These are phyloP conservation scores for Pristis pectinata DNA, from an alignment of 2,797 vertebrate genomes.

Conservation along the genomic window DNA sequence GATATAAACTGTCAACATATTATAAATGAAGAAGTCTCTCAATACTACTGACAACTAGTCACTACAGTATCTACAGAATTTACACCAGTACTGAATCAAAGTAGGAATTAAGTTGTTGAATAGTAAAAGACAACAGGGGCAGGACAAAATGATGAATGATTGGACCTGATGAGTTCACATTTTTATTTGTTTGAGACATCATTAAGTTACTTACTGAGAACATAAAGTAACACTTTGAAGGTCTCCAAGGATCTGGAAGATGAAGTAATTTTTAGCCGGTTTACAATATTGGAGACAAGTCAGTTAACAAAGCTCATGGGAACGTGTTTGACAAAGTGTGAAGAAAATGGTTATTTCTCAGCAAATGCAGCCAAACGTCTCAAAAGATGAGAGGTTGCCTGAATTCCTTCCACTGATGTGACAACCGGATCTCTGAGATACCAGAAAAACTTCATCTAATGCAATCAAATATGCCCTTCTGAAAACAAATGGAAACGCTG, in stretches of 20 bases:
- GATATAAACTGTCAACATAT: background rate
- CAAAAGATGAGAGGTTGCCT: background rate
- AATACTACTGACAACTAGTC: constrained; percentile 14
- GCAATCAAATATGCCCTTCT: constrained; percentile 34
- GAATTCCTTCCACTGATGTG: constrained; percentile 33
- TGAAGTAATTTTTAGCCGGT: constrained; percentile 29
- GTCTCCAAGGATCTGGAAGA: constrained; percentile 34
- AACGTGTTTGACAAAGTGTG: constrained; percentile 23
- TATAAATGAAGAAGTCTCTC: background rate
- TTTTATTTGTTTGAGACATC: constrained; percentile 37
- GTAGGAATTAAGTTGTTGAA: constrained; percentile 21
- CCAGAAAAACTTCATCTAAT: constrained; percentile 25
- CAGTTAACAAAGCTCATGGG: constrained; percentile 37
- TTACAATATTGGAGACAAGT: constrained; percentile 19
- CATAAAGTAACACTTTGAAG: background rate
- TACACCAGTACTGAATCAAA: background rate
- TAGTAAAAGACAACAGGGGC: background rate
- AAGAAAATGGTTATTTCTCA: constrained; percentile 32
- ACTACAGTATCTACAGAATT: background rate
- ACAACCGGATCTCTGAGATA: constrained; percentile 34
- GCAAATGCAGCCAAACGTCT: constrained; percentile 25
- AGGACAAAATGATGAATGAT: constrained; percentile 37
- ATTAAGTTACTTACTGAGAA: constrained; percentile 33
- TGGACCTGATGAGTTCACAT: constrained; percentile 29
- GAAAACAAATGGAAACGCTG: constrained; percentile 25